These are phyloP conservation scores for Notiomystis cincta DNA, from an alignment of 2,113 vertebrate species.

Conservation along the genomic window DNA sequence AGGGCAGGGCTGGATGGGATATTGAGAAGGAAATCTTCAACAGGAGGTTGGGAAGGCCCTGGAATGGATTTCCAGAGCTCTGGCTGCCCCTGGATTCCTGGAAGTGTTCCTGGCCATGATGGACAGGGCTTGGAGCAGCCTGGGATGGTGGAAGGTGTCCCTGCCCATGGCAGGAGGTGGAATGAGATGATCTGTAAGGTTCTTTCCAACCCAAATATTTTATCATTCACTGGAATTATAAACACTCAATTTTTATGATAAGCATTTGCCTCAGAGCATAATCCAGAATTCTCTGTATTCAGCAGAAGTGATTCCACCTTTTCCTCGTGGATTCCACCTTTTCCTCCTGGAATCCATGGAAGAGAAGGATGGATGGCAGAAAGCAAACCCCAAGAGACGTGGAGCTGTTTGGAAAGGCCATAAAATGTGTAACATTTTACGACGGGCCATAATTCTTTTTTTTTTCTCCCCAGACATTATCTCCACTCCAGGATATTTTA, in stretches of 20 bases:
- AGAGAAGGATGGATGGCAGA: not conserved
- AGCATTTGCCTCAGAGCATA: not conserved
- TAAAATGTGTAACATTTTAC: not conserved
- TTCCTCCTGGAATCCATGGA: not conserved
- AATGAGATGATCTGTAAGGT: not conserved
- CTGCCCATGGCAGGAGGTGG: not conserved
- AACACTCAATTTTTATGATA: not conserved
- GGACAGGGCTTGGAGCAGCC: rapidly evolving
- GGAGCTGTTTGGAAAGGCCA: not conserved
- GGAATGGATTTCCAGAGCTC: rapidly evolving
- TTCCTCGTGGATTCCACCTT: not conserved
- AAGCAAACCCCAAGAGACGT: not conserved
- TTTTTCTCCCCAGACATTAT: not conserved
- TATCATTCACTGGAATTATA: not conserved
- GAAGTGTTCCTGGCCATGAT: rapidly evolving
- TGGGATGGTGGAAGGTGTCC: rapidly evolving
- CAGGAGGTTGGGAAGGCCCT: rapidly evolving
- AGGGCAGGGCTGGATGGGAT: rapidly evolving
- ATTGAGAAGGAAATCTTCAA: not conserved
- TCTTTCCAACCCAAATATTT: not conserved
- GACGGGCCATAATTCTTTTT: not conserved
- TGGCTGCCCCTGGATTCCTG: not conserved
- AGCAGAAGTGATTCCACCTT: not conserved
- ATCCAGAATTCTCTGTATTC: not conserved
- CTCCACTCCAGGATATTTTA: not conserved